Evolutionary conservation across 2,888 invertebrate species (phyloP), one percentile per base, ranked within the genome.

Genomic region (Galerucella nymphaeae): DNA sequence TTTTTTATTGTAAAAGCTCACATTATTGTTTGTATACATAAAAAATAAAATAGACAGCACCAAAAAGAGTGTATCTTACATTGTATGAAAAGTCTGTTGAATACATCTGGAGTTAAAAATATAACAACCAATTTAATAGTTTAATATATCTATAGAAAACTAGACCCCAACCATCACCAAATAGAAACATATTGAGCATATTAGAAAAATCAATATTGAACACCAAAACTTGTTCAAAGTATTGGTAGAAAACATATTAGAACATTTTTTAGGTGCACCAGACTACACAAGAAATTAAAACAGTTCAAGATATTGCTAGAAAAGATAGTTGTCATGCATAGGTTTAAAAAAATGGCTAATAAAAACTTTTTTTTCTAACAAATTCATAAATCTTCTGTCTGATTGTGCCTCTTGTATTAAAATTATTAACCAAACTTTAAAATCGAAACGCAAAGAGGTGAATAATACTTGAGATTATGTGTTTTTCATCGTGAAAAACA

Each of bases 31-130:
- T 69, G 63, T 64, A 69, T 69, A 71, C 57, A 70, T 72, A 71
- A 48, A 70, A 72, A 61, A 65, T 58, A 74, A 71, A 71, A 74
- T 48, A 69, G 67, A 55, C 71, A 75, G 75, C 72, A 75, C 75
- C 75, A 53, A 14, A 61, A 20, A 53, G 68, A 75, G 67, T n/a
- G n/a, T 72, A 75, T 72, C 61, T 68, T 70, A 72, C 72, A 58
- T 65, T 62, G 66, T 66, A 50, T 66, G 65, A 70, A 38, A 74
- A 57, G 8, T 66, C 1, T 55, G 63, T 70, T 23, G 18, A 57
- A 18, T 41, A 59, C 13, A 67, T 45, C 14, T 50, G 45, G 48
- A 57, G 50, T 64, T 10, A 42, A 13, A 64, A 41, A 41, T 45
- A 16, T 42, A 64, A 48, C 30, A 61, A 70, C 20, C 30, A 64